These are phyloP conservation scores for Grallaria varia DNA, from an alignment of 2,113 vertebrate genomes.

Conservation along the genomic window DNA sequence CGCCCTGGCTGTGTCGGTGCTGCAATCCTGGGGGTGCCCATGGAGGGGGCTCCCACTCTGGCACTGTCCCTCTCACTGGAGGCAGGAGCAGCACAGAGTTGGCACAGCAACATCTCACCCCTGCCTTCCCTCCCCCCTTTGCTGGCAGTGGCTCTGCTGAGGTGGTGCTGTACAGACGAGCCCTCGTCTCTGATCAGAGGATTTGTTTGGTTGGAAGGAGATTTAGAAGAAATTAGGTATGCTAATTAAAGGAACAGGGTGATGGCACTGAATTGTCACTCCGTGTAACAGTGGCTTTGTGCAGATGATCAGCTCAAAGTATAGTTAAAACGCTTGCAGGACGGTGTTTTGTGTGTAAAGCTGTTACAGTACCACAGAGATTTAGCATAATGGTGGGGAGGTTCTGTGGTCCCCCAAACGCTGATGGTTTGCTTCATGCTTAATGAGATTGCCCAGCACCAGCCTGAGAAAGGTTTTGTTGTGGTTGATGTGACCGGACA, in stretches of 20 bases:
- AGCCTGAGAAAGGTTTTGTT: background rate
- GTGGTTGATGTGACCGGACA: background rate
- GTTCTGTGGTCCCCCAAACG: background rate
- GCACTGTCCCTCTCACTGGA: background rate
- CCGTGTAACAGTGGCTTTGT: background rate
- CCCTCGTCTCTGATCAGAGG: background rate
- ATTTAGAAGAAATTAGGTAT: background rate
- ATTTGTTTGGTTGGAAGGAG: slow-evolving; percentile 2
- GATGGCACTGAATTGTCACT: background rate
- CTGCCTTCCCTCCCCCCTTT: background rate
- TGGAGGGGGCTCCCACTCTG: background rate
- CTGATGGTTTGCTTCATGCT: background rate
- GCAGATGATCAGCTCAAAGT: background rate
- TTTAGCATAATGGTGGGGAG: background rate
- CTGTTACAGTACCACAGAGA: background rate
- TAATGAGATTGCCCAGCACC: background rate
- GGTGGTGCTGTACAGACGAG: background rate
- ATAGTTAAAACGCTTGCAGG: background rate
- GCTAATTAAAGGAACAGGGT: background rate
- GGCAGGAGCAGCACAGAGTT: background rate
- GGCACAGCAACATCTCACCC: background rate
- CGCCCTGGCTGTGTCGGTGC: background rate
- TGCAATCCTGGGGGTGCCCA: background rate
- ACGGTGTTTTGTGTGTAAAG: background rate
- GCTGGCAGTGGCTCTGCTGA: background rate